Evolutionary conservation across 2,113 vertebrate genomes (phyloP), one percentile per base, ranked within the genome.

Genomic region (Megaptera novaeangliae): DNA sequence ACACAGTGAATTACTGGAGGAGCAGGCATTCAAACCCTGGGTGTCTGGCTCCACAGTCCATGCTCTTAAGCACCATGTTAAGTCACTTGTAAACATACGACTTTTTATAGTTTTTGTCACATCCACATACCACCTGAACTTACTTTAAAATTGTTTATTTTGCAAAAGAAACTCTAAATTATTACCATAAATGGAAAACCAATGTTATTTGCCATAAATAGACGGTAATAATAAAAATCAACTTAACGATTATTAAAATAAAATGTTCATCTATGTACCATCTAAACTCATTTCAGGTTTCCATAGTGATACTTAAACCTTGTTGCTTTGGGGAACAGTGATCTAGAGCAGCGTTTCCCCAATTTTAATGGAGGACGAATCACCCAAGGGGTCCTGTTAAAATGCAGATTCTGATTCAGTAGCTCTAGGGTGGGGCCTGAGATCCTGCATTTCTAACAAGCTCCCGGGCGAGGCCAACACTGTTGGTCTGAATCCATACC

Each of bases 91-190:
- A 34, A 52, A 59, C 9, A 49, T 31, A 21, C 3, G 14, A 88
- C 21, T 81, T 87, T 80, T 80, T 23, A 88, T 3, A 71, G 15
- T n/a, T 80, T 95, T 27, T 81, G 29, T 52, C 52, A 66, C 4
- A 86, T 46, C 8, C 21, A 49, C 27, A 27, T 14, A 63, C 31
- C n/a, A 90, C 29, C 17, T 91, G 31, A 92, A 80, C 17, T 77
- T 82, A 18, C 21, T 96, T 94, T 89, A 59, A 85, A 90, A 49
- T 18, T 46, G 3, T 78, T 95, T 64, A 87, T 83, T 93, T 55
- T 87, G 55, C 57, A 96, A 93, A 95, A 52, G n/a, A 72, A 31
- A 68, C 29, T 90, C 88, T 64, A 94, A 92, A 55, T 72, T 46
- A 81, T n/a, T 68, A n/a, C 44, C 6, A 46, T 82, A 81, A 85